Evolutionary conservation across 2,797 vertebrate genomes (phyloP).

Genomic region (Lithobates sylvaticus): DNA sequence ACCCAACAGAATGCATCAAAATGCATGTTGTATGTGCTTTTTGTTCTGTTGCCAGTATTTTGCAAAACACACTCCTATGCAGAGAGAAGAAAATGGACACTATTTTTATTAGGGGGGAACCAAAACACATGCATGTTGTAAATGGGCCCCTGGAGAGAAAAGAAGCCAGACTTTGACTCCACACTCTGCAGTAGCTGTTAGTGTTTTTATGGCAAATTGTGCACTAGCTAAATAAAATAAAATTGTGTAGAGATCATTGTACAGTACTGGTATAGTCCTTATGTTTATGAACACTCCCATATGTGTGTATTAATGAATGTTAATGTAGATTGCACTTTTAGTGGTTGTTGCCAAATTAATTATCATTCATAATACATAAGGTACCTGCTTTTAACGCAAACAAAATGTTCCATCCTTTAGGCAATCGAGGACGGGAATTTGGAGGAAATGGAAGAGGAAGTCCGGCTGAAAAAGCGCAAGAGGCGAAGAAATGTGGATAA

Average conservation of each 20-base stretch:
- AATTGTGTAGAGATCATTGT: too few relatives aligned
- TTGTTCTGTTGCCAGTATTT: too few relatives aligned
- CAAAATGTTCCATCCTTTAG: conserved; percentile 71
- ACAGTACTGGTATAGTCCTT: not conserved
- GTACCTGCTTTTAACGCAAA: not conserved
- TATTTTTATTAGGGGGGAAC: too few relatives aligned
- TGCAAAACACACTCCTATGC: too few relatives aligned
- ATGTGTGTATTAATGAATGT: not conserved
- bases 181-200: too few relatives aligned
- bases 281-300: not conserved
- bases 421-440: conserved; percentile 97
- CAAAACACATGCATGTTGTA: too few relatives aligned
- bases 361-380: not conserved
- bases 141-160: too few relatives aligned
- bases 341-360: not conserved
- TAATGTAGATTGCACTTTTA: not conserved
- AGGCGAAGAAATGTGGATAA: conserved; percentile 92
- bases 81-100: too few relatives aligned
- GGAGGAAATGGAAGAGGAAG: conserved; percentile 98
- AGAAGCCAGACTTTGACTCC: too few relatives aligned
- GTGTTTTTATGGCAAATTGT: not conserved
- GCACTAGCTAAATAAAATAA: too few relatives aligned
- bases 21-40: too few relatives aligned
- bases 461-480: conserved; percentile 95
- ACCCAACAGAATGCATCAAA: too few relatives aligned